phyloP scores from a whole-genome alignment of 2,797 vertebrate species.

The Anniella stebbinsi region DNA sequence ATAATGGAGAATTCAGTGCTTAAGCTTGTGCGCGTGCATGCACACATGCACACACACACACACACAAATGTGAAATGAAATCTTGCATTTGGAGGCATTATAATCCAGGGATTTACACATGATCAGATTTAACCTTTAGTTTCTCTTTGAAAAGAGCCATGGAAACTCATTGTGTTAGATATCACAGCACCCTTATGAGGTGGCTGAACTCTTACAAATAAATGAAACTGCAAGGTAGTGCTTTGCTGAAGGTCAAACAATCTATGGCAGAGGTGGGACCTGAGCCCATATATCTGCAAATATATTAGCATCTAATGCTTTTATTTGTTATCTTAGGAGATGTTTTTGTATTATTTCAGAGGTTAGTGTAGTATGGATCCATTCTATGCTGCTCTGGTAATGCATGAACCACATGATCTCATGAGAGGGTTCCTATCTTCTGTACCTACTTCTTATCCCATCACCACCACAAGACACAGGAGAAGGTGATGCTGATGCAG shows the following conservation, averaged over 20 bases:
- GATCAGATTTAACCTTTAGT: background rate
- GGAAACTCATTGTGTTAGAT: background rate
- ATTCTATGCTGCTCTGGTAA: background rate
- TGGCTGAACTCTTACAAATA: background rate
- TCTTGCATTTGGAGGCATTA: background rate
- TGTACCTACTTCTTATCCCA: background rate
- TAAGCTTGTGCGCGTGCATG: too few relatives aligned
- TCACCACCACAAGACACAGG: too few relatives aligned
- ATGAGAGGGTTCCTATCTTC: background rate
- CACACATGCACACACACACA: too few relatives aligned
- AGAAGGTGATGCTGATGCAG: background rate
- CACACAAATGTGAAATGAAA: background rate
- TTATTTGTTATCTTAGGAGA: background rate
- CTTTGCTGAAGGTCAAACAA: background rate
- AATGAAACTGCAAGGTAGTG: background rate
- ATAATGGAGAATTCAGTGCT: background rate
- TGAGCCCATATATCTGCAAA: background rate
- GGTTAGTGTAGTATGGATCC: background rate
- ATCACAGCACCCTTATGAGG: too few relatives aligned
- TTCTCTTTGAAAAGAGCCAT: background rate
- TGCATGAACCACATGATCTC: background rate
- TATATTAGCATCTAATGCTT: background rate
- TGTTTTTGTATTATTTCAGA: background rate
- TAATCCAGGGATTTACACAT: background rate
- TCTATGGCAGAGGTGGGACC: background rate